phyloP scores from a whole-genome alignment of 2,113 vertebrate genomes.

The human (Homo sapiens) region DNA sequence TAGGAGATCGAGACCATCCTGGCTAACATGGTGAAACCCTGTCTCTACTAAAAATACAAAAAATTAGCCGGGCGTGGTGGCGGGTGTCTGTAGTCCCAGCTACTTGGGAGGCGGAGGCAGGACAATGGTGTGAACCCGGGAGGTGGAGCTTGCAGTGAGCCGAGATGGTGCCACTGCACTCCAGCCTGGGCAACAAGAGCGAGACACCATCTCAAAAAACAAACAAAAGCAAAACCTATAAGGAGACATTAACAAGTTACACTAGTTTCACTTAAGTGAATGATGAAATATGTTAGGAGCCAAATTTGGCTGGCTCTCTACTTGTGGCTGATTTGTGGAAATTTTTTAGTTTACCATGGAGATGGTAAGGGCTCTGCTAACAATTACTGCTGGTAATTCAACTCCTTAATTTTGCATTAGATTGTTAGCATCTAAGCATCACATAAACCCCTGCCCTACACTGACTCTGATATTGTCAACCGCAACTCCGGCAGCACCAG shows the following conservation, averaged over 20 bases:
- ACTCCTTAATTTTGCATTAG: not conserved
- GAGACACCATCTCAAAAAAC: no score
- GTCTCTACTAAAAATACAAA: no score
- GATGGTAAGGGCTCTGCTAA: not conserved
- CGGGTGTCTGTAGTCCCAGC: no score
- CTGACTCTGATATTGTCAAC: not conserved
- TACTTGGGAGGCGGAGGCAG: no score
- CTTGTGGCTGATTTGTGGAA: not conserved
- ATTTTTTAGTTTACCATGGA: not conserved
- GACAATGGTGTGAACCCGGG: no score
- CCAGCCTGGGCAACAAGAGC: no score
- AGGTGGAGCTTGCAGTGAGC: no score
- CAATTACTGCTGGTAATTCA: not conserved
- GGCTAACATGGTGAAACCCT: no score
- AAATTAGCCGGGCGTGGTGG: no score
- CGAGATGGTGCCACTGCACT: no score
- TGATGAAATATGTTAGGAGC: not conserved
- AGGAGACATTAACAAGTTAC: not conserved
- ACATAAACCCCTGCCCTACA: not conserved
- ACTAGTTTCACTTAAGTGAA: not conserved
- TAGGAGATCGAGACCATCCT: no score
- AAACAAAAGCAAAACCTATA: not conserved
- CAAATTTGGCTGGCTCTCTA: not conserved
- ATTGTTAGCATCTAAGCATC: not conserved
- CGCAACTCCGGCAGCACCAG: not conserved